A percentile compares a stretch with the other conserved stretches of the same genome.
phyloP scores from a whole-genome alignment of 2,888 invertebrate genomes.

The Diplazon laetatorius region DNA sequence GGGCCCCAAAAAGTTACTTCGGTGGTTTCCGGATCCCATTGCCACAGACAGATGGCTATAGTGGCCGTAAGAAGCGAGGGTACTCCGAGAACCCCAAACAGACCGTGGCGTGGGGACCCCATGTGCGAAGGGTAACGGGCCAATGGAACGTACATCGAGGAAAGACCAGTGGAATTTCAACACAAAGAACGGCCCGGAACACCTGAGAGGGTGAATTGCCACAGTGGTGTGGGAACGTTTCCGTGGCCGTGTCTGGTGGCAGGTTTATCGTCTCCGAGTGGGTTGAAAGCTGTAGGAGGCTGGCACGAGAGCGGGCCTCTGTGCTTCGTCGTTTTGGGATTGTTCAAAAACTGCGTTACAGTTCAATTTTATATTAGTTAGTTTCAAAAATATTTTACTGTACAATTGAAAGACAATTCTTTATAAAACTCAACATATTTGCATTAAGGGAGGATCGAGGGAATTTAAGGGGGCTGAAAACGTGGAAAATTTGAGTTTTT shows the following conservation, averaged over 20 bases:
- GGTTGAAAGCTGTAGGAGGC: constrained; percentile 21
- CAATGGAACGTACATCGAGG: constrained; percentile 46
- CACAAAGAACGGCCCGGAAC: constrained; percentile 53
- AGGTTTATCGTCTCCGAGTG: constrained; percentile 50
- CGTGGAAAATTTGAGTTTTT: too few relatives aligned
- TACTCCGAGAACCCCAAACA: constrained; percentile 64
- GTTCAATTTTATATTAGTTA: too few relatives aligned
- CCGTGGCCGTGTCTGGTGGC: constrained; percentile 53
- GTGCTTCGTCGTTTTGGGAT: constrained; percentile 38
- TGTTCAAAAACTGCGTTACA: too few relatives aligned
- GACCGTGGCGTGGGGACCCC: constrained; percentile 56
- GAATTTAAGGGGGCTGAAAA: too few relatives aligned
- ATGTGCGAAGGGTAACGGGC: constrained; percentile 55
- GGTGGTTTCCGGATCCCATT: constrained; percentile 49
- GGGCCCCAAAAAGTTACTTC: constrained; percentile 53
- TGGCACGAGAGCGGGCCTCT: constrained; percentile 37
- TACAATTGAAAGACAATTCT: too few relatives aligned
- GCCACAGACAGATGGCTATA: constrained; percentile 55
- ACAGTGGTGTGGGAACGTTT: constrained; percentile 41
- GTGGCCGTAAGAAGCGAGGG: constrained; percentile 49
- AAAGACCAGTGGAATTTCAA: constrained; percentile 53
- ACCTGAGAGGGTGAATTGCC: constrained; percentile 59
- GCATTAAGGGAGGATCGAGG: too few relatives aligned
- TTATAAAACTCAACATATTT: too few relatives aligned
- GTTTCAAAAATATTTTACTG: too few relatives aligned